Conservation (phyloP, 2,797 vertebrate genomes). For the Sciurus vulgaris region DNA sequence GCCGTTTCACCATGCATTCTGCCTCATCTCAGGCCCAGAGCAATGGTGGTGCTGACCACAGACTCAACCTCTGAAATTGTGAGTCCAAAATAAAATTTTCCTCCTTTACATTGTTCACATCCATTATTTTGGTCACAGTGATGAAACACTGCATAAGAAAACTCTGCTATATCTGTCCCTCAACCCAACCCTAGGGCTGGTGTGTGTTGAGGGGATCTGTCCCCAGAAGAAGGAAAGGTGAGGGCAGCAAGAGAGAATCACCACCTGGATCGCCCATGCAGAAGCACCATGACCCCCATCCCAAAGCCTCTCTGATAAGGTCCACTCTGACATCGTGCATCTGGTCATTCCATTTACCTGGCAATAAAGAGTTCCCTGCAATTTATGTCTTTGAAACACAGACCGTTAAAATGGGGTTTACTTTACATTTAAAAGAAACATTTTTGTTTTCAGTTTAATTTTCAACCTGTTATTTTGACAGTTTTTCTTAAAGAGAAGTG, state of each 20-base stretch:
- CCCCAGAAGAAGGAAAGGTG: background rate
- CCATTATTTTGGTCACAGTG: too few species aligned
- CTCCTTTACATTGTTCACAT: too few species aligned
- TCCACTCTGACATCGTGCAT: background rate
- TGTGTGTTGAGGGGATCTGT: background rate
- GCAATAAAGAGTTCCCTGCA: background rate
- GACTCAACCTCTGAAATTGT: too few species aligned
- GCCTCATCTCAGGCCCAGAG: too few species aligned
- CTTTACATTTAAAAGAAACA: background rate
- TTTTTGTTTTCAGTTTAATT: conserved; percentile 10
- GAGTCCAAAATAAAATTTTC: too few species aligned
- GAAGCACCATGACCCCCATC: background rate
- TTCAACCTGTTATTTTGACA: background rate
- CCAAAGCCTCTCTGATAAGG: background rate
- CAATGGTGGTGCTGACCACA: too few species aligned
- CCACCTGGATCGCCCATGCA: background rate
- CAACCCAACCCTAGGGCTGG: background rate
- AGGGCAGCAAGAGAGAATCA: background rate
- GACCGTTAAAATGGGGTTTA: background rate
- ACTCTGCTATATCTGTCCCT: background rate
- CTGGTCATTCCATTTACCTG: background rate
- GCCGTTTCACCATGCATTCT: too few species aligned
- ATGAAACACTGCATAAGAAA: too few species aligned
- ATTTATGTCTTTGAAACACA: background rate
- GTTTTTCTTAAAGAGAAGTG: background rate